Base-by-base conservation (phyloP, 2,888 invertebrate genomes). In the Heteromyza rotundicornis region DNA sequence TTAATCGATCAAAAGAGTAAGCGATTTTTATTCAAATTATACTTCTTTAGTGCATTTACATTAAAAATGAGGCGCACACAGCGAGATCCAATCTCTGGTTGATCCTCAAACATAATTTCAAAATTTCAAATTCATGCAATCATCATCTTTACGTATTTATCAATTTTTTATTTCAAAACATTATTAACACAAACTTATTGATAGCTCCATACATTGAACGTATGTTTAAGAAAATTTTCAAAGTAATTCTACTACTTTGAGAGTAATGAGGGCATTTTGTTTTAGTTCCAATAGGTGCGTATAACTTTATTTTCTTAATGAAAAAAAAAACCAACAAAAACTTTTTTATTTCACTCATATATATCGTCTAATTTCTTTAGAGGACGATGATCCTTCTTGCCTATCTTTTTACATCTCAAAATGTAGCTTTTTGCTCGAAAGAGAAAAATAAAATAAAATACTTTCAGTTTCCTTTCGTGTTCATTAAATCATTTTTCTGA, bases 1-100 rank as follows among this genome's bases (percentile, higher is more conserved):
- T 91, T 95, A 87, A 88, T 94, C 87, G 91, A 92, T 87, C 94
- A 95, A 88, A 94, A 94, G 92, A 94, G 94, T 94, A 94, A 94
- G 94, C 89, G 87, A 86, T 87, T 86, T 86, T 74, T 65, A 3
- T 40, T 40, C 8, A 40, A 40, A 7, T 40, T 40, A 7, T n/a
- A n/a, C 14, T n/a, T 40, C 3, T 40, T n/a, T n/a, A 40, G 14
- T 40, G 8, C 40, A 40, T 14, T 40, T n/a, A 40, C 40, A 40
- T 40, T 40, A 40, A 14, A 40, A 40, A 40, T n/a, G n/a, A 40
- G 14, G 5, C n/a, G 10, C 40, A 40, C 40, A 27, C 40, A 3
- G 40, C n/a, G n/a, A n/a, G n/a, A n/a, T n/a, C n/a, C n/a, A n/a
- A n/a, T n/a, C n/a, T n/a, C n/a, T n/a, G n/a, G 8, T 40, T 40